These are phyloP conservation scores for Lithobates pipiens DNA, from an alignment of 2,797 vertebrate genomes.

Conservation along the genomic window DNA sequence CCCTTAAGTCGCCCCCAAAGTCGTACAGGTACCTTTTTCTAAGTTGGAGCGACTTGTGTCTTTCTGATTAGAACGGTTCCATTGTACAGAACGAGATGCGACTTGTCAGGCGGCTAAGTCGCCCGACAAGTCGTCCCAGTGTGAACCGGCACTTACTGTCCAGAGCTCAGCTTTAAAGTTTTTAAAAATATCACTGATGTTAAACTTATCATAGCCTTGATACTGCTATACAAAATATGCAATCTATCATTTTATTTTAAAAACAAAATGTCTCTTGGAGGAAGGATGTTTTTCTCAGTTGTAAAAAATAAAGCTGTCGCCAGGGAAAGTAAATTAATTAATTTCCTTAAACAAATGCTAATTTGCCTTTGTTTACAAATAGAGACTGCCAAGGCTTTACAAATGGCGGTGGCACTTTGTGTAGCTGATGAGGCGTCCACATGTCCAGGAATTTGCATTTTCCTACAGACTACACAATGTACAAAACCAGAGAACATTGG, in stretches of 20 bases:
- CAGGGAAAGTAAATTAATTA: neutral
- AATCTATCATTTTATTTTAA: neutral
- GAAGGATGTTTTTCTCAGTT: neutral
- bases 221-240: neutral
- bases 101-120: too few relatives aligned
- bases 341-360: neutral
- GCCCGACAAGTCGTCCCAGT: too few relatives aligned
- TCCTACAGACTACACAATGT: slow-evolving; percentile 51
- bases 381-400: slow-evolving; percentile 15
- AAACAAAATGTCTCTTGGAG: neutral
- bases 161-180: too few relatives aligned
- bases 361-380: slow-evolving; percentile 42
- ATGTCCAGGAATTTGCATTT: slow-evolving; percentile 55
- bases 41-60: too few relatives aligned
- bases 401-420: slow-evolving; percentile 16
- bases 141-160: too few relatives aligned
- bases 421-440: slow-evolving; percentile 28
- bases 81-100: too few relatives aligned
- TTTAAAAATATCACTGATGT: too few relatives aligned
- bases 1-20: too few relatives aligned
- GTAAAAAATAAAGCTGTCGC: slow-evolving; percentile 1
- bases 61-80: too few relatives aligned
- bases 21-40: too few relatives aligned
- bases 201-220: neutral
- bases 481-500: slow-evolving; percentile 21